Base-by-base conservation (phyloP, 2,113 vertebrate species). In the Carlito syrichta region DNA sequence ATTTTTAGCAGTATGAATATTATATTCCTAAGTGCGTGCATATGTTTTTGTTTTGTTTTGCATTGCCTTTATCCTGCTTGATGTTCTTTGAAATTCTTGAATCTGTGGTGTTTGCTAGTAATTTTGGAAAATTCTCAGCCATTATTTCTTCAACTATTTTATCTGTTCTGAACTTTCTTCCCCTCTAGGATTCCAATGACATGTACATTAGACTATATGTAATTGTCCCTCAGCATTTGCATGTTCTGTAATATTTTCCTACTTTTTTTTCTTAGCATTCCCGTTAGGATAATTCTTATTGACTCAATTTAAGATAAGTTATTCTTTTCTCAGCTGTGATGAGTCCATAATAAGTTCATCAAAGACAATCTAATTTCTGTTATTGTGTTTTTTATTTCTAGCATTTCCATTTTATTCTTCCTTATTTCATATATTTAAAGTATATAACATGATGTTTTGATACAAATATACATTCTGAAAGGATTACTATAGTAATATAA, bases 231-330 rank as follows among this genome's bases (percentile, higher is more conserved):
- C 3, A 58, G 12, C 23, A 23, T 23, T 78, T 92, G 25, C 23
- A 52, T 86, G 22, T 89, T 86, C 45, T 82, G 30, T 38, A 45
- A 11, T 73, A 19, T 56, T 76, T 81, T 69, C 40, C n/a, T 74
- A 32, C 27, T 92, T 54, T 97, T 90, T 90, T 60, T 30, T 60
- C 78, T 92, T 86, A 82, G 19, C 19, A 89, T 71, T 92, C 58
- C 35, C 82, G 27, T 62, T 56, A 48, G 30, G 8, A 6, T 54
- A 81, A 88, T 95, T 91, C 74, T 45, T 89, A 56, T 66, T 95
- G 35, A 63, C 1, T 76, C 6, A 74, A n/a, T 16, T 82, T 40
- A 93, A 95, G 58, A 76, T 84, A 84, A 93, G 14, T 78, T 8
- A 73, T 92, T 82, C 13, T 89, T 92, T 89, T 78, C 50, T 90